Evolutionary conservation across 2,888 invertebrate species (phyloP), one percentile per base, ranked within the genome.

Genomic region (Eupsilia transversa): DNA sequence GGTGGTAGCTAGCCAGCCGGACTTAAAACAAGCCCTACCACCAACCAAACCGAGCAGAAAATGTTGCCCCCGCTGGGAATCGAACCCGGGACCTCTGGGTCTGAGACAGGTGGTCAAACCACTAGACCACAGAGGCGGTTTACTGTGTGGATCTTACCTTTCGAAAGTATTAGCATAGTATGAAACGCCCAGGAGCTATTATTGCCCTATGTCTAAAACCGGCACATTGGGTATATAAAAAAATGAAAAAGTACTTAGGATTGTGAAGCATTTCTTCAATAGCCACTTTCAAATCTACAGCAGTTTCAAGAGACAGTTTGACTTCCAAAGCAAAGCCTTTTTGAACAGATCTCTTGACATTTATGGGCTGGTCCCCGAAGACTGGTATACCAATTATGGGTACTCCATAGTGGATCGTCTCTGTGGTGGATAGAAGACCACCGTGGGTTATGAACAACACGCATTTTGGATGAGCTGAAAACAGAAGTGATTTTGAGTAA

Each of bases 371-470:
- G 71, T 95, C 95, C 14, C 85, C 93, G 52, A 92, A 94, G 0
- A 92, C 91, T 12, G 95, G 95, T 35, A 95, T 90, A 0, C 93
- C 94, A 20, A 95, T 91, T 33, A 92, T 86, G 0, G 95, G 95
- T 0, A 91, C 91, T 1, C 91, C 94, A 46, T 86, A 93, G 74
- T 94, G 89, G 10, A 94, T 83, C 0, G 94, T 81, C 74, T 95
- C 95, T 0, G 90, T 93, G 0, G 89, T 92, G 0, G 95, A 95
- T 0, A 95, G 86, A 0, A 93, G 86, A n/a, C 95, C 95, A 2
- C 95, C 94, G 49, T 95, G 95, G 0, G 94, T 93, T 60, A 95
- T 93, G 80, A 95, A 95, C 0, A 95, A 86, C 0, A 91, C 57
- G 74, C 93, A 93, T 73, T 94, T 95, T 2, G 92, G 92, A 72